Base-by-base conservation (phyloP, 1,140 invertebrate genomes). In the Zaprionus africanus region DNA sequence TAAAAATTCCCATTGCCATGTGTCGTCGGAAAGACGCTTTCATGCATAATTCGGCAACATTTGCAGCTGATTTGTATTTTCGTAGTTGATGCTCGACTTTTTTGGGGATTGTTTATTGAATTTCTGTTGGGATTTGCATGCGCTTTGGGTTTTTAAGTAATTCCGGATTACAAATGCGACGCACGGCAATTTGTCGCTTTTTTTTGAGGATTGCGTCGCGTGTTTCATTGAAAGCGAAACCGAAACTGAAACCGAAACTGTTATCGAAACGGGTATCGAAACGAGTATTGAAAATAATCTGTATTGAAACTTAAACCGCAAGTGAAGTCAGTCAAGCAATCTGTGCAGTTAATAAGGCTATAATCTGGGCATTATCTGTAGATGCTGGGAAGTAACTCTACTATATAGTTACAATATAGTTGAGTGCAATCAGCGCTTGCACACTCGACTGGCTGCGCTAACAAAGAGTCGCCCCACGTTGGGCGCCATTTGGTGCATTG, bases 191-290 rank as follows among this genome's bases (percentile, higher is more conserved):
- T 60, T 36, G 34, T 22, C 43, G 41, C 28, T 28, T 51, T 19
- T 9, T 34, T 34, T 34, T 11, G 53, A 59, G 46, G 28, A 58
- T 51, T 41, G 17, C 22, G 34, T 46, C 6, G 54, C 12, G 11
- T 12, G 28, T 69, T 64, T 60, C 73, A 76, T 76, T 79, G 76
- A 79, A 79, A 79, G 66, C 68, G 74, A 72, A 70, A 76, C 54
- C 34, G 51, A 64, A 59, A 67, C 28, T 34, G 67, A 66, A 56
- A 41, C 43, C 11, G 43, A 49, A 49, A 22, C 22, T 22, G 22
- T 2, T 2, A 34, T n/a, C 24, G 31, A 64, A 53, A 64, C n/a
- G 9, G 7, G 22, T 41, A 34, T n/a, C 24, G 22, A 64, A 53
- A 64, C n/a, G 9, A 4, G 31, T 41, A 61, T 5, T n/a, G 34